A percentile compares a stretch with the other conserved stretches of the same genome.
Conservation (phyloP, 2,888 invertebrate species). For the Trachelus tabidus region DNA sequence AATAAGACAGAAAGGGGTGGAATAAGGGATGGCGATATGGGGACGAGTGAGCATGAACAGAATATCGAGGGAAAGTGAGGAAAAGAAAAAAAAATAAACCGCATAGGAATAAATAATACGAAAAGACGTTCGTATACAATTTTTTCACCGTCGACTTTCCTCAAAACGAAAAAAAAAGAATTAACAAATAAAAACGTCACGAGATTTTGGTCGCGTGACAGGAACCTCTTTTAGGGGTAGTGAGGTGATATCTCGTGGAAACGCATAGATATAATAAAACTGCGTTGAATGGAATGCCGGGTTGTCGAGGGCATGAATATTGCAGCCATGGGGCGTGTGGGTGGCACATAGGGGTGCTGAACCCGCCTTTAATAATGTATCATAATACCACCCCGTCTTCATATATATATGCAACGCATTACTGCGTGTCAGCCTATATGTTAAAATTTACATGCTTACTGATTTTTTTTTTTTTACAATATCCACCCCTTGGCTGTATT, state of each 20-base stretch:
- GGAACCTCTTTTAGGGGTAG: neutral
- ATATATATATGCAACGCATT: slow-evolving; percentile 13
- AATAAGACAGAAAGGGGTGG: neutral
- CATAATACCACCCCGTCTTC: slow-evolving; percentile 27
- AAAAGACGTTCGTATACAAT: too few species aligned
- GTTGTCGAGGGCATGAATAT: slow-evolving; percentile 20
- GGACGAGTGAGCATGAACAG: neutral
- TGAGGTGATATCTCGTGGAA: neutral
- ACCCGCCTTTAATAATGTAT: slow-evolving; percentile 33
- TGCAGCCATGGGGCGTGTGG: neutral
- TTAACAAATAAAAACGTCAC: slow-evolving; percentile 16
- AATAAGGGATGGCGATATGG: too few species aligned
- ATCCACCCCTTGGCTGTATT: too few species aligned
- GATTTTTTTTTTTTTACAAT: neutral
- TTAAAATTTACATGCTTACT: slow-evolving; percentile 29
- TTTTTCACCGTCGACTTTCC: too few species aligned
- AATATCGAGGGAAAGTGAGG: neutral
- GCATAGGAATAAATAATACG: too few species aligned
- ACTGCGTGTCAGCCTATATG: slow-evolving; percentile 21
- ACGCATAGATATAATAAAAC: slow-evolving; percentile 17
- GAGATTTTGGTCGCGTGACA: slow-evolving; percentile 7
- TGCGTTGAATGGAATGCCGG: slow-evolving; percentile 19
- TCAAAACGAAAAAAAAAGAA: neutral
- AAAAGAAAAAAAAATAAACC: too few species aligned
- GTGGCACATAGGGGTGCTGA: slow-evolving; percentile 17